Conservation (phyloP, 2,888 invertebrate genomes). For the Bimastos eiseni region DNA sequence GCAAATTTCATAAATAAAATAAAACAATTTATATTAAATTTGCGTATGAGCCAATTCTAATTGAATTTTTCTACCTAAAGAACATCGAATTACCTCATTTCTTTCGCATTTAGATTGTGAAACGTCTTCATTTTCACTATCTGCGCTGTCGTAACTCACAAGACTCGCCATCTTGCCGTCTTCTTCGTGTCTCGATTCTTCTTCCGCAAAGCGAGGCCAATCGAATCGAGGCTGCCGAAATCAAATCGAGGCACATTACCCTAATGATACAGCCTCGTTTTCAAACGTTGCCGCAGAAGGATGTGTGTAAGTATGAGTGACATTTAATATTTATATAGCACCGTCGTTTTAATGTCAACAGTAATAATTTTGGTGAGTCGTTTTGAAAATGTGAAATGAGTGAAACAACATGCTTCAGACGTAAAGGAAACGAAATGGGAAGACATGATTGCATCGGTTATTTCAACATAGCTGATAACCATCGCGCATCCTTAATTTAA, state of each 20-base stretch:
- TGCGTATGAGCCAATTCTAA: background rate
- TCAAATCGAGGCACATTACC: background rate
- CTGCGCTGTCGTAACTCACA: slow-evolving; percentile 20
- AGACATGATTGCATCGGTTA: too few species aligned
- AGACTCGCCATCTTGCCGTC: background rate
- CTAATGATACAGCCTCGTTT: too few species aligned
- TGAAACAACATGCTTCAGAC: too few species aligned
- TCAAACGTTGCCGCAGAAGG: too few species aligned
- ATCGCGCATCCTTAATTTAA: too few species aligned
- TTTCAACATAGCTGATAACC: too few species aligned
- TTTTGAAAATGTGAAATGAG: too few species aligned
- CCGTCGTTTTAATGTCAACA: too few species aligned
- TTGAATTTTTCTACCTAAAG: background rate
- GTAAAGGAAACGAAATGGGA: too few species aligned
- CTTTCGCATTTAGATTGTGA: slow-evolving; percentile 9
- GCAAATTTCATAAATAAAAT: background rate
- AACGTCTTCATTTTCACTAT: slow-evolving; percentile 10
- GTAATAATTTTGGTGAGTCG: too few species aligned
- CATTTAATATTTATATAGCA: too few species aligned
- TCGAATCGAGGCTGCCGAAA: background rate
- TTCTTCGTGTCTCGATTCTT: background rate
- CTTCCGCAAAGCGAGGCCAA: background rate
- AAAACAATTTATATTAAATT: background rate
- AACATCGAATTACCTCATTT: slow-evolving; percentile 4
- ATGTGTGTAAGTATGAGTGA: too few species aligned